phyloP scores from a whole-genome alignment of 2,888 invertebrate species.

The Steinernema scapterisci region DNA sequence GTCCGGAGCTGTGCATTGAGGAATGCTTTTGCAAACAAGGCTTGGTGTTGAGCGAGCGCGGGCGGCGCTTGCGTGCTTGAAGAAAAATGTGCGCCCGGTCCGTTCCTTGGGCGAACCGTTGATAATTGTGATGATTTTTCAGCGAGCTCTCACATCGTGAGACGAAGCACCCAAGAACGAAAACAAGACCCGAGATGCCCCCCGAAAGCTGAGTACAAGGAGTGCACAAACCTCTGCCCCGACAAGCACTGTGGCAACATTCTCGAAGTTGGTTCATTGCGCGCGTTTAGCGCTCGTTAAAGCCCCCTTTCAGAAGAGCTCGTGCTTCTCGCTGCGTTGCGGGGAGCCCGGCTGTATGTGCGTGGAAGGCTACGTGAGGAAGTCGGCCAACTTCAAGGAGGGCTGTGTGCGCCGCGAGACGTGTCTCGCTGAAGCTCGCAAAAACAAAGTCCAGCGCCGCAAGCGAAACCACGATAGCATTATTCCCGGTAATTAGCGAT shows the following conservation, averaged over 20 bases:
- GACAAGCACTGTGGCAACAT: conserved; percentile 46
- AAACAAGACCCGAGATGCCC: conserved; percentile 34
- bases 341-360: conserved; percentile 48
- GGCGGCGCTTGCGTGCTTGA: not conserved
- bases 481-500: not conserved
- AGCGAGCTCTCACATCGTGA: not conserved
- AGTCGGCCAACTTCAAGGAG: conserved; percentile 37
- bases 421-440: conserved; percentile 31
- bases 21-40: not conserved
- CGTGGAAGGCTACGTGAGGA: conserved; percentile 47
- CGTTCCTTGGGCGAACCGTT: not conserved
- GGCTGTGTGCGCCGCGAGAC: conserved; percentile 47
- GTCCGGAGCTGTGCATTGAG: not conserved
- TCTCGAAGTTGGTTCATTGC: not conserved
- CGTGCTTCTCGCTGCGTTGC: conserved; percentile 54
- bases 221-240: conserved; percentile 50
- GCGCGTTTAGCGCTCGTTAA: not conserved
- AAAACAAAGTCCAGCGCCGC: conserved; percentile 1
- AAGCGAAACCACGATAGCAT: not conserved
- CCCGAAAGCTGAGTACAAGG: conserved; percentile 42
- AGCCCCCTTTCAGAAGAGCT: conserved; percentile 38
- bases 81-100: not conserved
- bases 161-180: not conserved
- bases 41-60: not conserved
- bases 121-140: not conserved